Percentiles rank a stretch among this genome's conserved stretches.
Conservation (phyloP, 2,797 vertebrate species). For the Loriculus beryllinus region DNA sequence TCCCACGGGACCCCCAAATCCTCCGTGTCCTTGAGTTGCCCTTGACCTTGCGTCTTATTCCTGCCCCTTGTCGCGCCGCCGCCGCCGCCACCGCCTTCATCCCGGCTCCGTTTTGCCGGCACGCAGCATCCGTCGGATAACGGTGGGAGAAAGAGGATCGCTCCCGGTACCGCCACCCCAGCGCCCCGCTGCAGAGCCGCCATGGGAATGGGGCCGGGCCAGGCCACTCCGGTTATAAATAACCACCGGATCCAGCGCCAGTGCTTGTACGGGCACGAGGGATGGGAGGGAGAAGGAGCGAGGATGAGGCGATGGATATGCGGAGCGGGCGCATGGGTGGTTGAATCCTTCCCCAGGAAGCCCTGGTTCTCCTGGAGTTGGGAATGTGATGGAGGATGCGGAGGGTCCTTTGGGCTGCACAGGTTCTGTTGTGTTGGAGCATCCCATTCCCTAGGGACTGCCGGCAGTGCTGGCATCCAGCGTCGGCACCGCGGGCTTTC, state of each 20-base stretch:
- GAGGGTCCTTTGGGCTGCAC: rapidly evolving
- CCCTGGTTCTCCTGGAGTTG: not conserved
- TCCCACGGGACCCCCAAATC: not conserved
- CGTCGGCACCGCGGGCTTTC: rapidly evolving
- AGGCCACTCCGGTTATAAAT: not conserved
- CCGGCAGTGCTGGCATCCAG: rapidly evolving
- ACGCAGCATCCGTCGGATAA: not conserved
- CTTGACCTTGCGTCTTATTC: not conserved
- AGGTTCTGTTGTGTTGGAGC: rapidly evolving
- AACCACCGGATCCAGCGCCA: not conserved
- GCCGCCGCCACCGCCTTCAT: not conserved
- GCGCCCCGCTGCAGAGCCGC: not conserved
- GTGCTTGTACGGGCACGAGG: not conserved
- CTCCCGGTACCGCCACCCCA: not conserved
- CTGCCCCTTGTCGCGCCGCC: not conserved
- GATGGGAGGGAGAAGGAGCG: not conserved
- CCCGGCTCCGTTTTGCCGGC: not conserved
- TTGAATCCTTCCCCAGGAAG: not conserved
- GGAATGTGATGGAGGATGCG: not conserved
- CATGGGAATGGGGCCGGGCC: not conserved
- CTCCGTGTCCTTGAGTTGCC: not conserved
- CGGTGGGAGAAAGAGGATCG: slow-evolving; percentile 29
- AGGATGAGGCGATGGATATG: not conserved
- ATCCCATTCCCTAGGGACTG: not conserved
- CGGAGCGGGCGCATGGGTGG: not conserved